A percentile compares a stretch with the other conserved stretches of the same genome.
Conservation (phyloP, 2,113 vertebrate species). For the Sylvietta virens region DNA sequence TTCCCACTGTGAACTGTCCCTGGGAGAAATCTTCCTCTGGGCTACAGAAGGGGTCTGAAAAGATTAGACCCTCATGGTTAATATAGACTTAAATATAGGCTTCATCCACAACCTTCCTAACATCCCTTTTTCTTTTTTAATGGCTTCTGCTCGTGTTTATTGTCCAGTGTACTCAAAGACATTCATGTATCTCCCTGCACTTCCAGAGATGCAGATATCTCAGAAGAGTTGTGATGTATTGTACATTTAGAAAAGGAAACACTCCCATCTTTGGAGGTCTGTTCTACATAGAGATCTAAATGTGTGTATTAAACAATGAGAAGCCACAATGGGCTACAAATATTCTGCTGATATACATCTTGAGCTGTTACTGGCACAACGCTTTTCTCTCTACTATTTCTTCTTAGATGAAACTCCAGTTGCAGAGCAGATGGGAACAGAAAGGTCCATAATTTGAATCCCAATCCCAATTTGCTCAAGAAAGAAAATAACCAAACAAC, state of each 20-base stretch:
- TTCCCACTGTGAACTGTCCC: not conserved
- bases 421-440: not conserved
- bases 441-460: not conserved
- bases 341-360: not conserved
- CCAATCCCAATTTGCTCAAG: not conserved
- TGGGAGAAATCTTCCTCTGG: not conserved
- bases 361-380: accelerated
- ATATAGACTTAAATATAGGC: not conserved
- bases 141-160: not conserved
- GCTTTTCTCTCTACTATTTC: not conserved
- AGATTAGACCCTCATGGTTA: not conserved
- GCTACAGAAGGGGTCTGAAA: not conserved
- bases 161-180: not conserved
- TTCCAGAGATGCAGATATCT: not conserved
- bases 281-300: not conserved
- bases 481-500: not conserved
- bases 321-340: not conserved
- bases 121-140: not conserved
- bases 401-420: not conserved
- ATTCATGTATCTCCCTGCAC: not conserved
- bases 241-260: not conserved
- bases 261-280: not conserved
- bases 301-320: not conserved
- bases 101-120: not conserved
- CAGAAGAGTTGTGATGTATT: not conserved